Conservation (phyloP, 2,797 vertebrate genomes). For the Arrhamphus sclerolepis region DNA sequence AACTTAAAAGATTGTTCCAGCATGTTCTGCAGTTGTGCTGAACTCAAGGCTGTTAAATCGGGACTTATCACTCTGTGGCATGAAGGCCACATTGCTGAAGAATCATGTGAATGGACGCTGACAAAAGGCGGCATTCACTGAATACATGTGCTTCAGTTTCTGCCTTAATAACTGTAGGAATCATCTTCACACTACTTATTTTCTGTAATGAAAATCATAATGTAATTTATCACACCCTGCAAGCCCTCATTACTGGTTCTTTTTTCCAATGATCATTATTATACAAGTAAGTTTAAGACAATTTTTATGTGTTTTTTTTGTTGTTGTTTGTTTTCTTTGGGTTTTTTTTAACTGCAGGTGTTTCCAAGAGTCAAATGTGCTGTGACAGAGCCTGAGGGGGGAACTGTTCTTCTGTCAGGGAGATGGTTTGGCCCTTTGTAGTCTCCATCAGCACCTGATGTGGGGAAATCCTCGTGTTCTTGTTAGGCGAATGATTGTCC, state of each 20-base stretch:
- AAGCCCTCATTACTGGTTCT: constrained; percentile 12
- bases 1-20: constrained; percentile 20
- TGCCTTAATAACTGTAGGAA: constrained; percentile 13
- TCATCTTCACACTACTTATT: constrained; percentile 2
- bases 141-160: constrained; percentile 9
- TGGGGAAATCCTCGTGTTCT: constrained; percentile 70
- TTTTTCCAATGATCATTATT: constrained; percentile 5
- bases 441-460: constrained; percentile 53
- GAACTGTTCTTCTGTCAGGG: constrained; percentile 57
- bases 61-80: constrained; percentile 21
- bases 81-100: constrained; percentile 29
- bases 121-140: constrained; percentile 56
- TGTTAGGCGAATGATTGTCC: constrained; percentile 35
- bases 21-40: constrained; percentile 19
- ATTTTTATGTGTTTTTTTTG: too few relatives aligned
- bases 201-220: constrained; percentile 6
- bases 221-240: constrained; percentile 18
- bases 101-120: constrained; percentile 62
- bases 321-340: constrained; percentile 1
- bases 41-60: constrained; percentile 30
- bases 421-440: constrained; percentile 47
- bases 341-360: constrained; percentile 36
- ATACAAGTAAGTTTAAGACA: too few relatives aligned
- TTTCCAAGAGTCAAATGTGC: constrained; percentile 36
- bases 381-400: constrained; percentile 43